Evolutionary conservation across 2,113 vertebrate species (phyloP).

Genomic region (Petaurus breviceps): DNA sequence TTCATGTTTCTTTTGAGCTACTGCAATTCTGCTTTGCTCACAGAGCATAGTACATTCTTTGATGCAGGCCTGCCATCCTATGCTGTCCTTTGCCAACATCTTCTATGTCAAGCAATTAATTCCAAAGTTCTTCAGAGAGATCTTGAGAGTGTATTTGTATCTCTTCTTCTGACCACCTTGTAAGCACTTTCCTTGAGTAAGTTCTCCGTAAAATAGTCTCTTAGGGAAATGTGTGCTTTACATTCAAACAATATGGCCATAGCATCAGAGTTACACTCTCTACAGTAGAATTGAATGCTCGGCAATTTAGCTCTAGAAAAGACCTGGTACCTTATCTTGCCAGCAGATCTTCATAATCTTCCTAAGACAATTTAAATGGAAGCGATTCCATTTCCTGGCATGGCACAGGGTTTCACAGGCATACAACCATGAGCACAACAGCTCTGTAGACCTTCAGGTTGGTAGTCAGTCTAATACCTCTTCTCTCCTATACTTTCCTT

Average conservation of each 20-base stretch:
- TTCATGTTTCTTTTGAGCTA: not conserved
- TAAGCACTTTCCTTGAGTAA: not conserved
- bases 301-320: too few relatives aligned
- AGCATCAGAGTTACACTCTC: too few relatives aligned
- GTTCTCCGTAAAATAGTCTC: not conserved
- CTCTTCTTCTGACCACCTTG: not conserved
- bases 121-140: not conserved
- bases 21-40: not conserved
- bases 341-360: not conserved
- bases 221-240: not conserved
- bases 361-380: not conserved
- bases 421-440: too few relatives aligned
- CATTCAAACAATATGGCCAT: too few relatives aligned
- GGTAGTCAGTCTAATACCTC: not conserved
- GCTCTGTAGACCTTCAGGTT: not conserved
- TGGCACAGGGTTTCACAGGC: too few relatives aligned
- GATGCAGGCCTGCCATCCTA: not conserved
- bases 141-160: not conserved
- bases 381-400: not conserved
- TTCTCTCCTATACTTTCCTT: not conserved
- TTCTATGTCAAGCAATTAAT: not conserved
- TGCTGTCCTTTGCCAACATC: not conserved
- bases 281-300: too few relatives aligned
- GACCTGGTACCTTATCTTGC: too few relatives aligned
- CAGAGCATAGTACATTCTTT: not conserved